Evolutionary conservation across 2,888 invertebrate species (phyloP), one percentile per base, ranked within the genome.

Genomic region (Hemaris fuciformis): DNA sequence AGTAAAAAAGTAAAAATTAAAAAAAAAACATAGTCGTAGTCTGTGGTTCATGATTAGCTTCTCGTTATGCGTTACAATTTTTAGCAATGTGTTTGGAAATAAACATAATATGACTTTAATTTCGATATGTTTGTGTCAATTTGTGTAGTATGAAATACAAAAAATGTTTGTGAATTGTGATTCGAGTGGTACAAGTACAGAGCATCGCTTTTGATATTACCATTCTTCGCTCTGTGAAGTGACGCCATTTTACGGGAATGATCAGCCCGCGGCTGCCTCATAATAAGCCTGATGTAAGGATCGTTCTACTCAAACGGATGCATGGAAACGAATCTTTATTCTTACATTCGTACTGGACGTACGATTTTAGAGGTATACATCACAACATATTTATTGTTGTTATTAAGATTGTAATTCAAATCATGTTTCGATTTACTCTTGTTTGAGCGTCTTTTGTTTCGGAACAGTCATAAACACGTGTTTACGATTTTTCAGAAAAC

Each of bases 241-340:
- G 93, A 93, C 93, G 93, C 93, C 93, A 93, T 93, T 93, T 93
- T 93, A 93, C 92, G 92, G 92, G 92, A 91, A 92, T 93, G 93
- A 92, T 87, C 92, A 91, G 93, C 90, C 89, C 86, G 91, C 89
- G 88, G 91, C 90, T 89, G 93, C 88, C 84, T 88, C 87, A 81
- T 79, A 87, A 77, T 88, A 85, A 88, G 87, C 89, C 89, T 83
- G 87, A 91, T 91, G 91, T 91, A 88, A 91, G 89, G 88, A 88
- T 85, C 80, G 79, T 81, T 84, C 75, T 86, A 76, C 73, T 79
- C 77, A 85, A 88, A 90, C 91, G 89, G 83, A 91, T 92, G 91
- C 85, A 88, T 88, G 87, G 86, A 91, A 87, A 89, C 87, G 79
- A 87, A 90, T 88, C 85, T 85, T 77, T 87, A 84, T 80, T 89